A percentile compares a stretch with the other conserved stretches of the same genome.
Conservation (phyloP, 2,888 invertebrate genomes). For the Osedax fenrisi region DNA sequence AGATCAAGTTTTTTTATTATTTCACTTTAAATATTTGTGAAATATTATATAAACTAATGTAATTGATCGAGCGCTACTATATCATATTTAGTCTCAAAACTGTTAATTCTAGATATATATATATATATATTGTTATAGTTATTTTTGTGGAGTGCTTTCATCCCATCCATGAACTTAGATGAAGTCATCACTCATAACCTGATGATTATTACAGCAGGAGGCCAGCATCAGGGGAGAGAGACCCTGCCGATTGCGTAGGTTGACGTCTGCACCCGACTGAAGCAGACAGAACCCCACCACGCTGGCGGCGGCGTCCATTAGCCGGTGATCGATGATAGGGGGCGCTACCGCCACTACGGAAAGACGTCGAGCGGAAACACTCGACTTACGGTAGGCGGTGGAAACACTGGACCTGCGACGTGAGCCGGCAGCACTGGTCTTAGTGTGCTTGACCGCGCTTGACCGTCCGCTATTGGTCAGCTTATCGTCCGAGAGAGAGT, state of each 20-base stretch:
- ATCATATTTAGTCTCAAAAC: too few species aligned
- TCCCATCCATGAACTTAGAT: too few species aligned
- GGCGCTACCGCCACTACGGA: not conserved
- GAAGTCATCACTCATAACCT: too few species aligned
- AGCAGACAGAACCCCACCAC: slow-evolving; percentile 30
- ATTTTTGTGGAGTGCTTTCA: too few species aligned
- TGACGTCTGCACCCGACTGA: slow-evolving; percentile 31
- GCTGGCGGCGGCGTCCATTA: slow-evolving; percentile 31
- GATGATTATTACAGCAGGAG: not conserved
- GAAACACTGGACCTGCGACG: not conserved
- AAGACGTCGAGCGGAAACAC: not conserved
- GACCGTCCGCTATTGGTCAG: too few species aligned
- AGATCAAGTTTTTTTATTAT: too few species aligned
- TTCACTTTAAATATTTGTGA: too few species aligned
- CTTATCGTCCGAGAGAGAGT: not conserved
- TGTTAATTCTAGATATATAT: too few species aligned
- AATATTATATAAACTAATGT: too few species aligned
- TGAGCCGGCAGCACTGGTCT: slow-evolving; percentile 30
- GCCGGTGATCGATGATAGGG: slow-evolving; percentile 31
- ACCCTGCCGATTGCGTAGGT: slow-evolving; percentile 36
- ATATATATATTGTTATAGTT: too few species aligned
- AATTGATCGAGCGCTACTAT: too few species aligned
- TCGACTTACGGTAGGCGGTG: not conserved
- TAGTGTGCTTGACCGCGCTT: slow-evolving; percentile 29
- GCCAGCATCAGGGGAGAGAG: slow-evolving; percentile 30